Percentiles rank a stretch among this genome's conserved stretches.
Conservation (phyloP, 1,140 invertebrate genomes). For the Drosophila chauvacae region DNA sequence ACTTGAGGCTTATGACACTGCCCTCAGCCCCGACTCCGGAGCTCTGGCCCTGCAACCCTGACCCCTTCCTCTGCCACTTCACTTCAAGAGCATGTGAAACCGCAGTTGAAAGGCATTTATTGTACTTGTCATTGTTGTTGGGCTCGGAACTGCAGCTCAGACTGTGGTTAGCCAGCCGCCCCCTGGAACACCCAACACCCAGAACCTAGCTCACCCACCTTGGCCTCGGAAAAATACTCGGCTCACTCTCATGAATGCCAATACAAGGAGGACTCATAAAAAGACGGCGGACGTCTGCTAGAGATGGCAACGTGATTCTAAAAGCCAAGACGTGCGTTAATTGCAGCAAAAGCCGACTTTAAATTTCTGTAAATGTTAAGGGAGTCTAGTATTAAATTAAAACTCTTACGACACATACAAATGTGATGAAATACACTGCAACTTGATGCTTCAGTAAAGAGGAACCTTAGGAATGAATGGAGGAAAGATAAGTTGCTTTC, state of each 20-base stretch:
- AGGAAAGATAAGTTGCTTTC: neutral
- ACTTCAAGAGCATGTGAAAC: slow-evolving; percentile 82
- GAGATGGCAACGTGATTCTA: slow-evolving; percentile 19
- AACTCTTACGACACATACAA: neutral
- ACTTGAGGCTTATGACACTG: slow-evolving; percentile 63
- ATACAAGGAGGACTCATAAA: slow-evolving; percentile 73
- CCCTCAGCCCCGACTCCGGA: slow-evolving; percentile 4
- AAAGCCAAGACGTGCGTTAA: slow-evolving; percentile 6
- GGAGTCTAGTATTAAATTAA: no score
- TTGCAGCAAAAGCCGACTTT: no score
- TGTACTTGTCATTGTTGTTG: slow-evolving; percentile 82
- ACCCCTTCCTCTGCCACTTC: slow-evolving; percentile 43
- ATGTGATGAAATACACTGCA: neutral
- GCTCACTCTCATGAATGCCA: slow-evolving; percentile 76
- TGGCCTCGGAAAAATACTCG: slow-evolving; percentile 60
- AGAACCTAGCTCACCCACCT: neutral
- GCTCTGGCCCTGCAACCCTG: neutral
- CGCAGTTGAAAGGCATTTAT: slow-evolving; percentile 83
- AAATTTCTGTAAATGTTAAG: no score
- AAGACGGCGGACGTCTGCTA: slow-evolving; percentile 27
- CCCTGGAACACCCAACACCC: slow-evolving; percentile 1
- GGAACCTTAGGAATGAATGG: neutral
- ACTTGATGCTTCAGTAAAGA: neutral
- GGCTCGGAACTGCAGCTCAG: slow-evolving; percentile 43
- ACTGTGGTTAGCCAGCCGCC: slow-evolving; percentile 33